Percentiles rank a stretch among this genome's conserved stretches.
phyloP scores from a whole-genome alignment of 2,113 vertebrate species.

The Saccopteryx bilineata region DNA sequence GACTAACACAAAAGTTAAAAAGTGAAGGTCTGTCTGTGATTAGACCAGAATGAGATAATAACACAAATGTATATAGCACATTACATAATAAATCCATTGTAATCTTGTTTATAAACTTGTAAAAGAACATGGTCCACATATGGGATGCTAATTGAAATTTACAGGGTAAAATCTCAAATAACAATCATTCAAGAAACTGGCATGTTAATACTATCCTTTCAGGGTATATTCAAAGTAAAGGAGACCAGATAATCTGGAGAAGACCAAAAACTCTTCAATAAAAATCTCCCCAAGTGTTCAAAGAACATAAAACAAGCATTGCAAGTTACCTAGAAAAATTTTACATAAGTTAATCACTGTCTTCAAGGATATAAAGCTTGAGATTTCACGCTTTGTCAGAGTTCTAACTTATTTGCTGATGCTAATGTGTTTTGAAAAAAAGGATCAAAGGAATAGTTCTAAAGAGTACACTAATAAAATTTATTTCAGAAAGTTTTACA shows the following conservation, averaged over 20 bases:
- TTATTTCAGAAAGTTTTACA: background rate
- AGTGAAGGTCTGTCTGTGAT: background rate
- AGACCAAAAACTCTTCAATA: background rate
- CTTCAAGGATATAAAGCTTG: constrained; percentile 7
- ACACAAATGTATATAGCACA: background rate
- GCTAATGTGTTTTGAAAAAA: constrained; percentile 2
- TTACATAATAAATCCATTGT: background rate
- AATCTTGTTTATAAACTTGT: background rate
- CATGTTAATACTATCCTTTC: background rate
- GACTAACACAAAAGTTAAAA: background rate
- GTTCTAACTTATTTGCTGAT: constrained; percentile 5
- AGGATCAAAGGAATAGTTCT: background rate
- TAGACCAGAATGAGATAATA: background rate
- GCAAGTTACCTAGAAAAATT: background rate
- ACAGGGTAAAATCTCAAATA: constrained; percentile 36
- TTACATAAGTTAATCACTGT: background rate
- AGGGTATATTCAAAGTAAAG: background rate
- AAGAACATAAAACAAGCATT: background rate
- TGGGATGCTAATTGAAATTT: background rate
- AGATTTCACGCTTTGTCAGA: constrained; percentile 19
- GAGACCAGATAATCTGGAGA: background rate
- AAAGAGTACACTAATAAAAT: background rate
- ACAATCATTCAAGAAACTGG: constrained; percentile 2
- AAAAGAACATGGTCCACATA: background rate
- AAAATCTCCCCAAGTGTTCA: background rate